Evolutionary conservation across 2,888 invertebrate genomes (phyloP).

Genomic region (Cremastinae sp.): DNA sequence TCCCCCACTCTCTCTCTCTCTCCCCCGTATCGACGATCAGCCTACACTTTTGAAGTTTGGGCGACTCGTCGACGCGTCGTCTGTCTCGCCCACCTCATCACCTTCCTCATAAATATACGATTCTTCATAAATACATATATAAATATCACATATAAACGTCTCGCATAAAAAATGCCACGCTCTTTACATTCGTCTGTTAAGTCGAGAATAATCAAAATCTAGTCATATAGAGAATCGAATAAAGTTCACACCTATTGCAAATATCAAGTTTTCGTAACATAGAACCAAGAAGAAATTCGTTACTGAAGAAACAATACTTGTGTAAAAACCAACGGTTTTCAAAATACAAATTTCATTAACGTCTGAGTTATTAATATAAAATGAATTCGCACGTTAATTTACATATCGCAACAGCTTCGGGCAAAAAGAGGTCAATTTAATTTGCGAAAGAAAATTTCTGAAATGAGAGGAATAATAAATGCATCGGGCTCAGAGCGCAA

Average conservation of each 20-base stretch:
- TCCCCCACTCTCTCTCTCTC: conserved; percentile 10
- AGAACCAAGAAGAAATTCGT: no score
- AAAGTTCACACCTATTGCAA: no score
- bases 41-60: conserved; percentile 44
- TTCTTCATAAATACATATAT: conserved; percentile 4
- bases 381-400: no score
- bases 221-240: no score
- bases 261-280: no score
- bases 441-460: not conserved
- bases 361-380: no score
- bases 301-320: no score
- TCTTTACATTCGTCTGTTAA: no score
- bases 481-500: not conserved
- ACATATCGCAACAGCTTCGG: no score
- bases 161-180: conserved; percentile 26
- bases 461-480: not conserved
- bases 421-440: not conserved
- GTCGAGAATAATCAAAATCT: no score
- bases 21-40: conserved; percentile 17
- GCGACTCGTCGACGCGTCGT: conserved; percentile 42
- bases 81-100: conserved; percentile 35
- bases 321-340: no score
- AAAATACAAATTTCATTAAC: no score
- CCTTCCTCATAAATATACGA: not conserved
- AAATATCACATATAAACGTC: not conserved